Percentiles rank a stretch among this genome's conserved stretches.
Evolutionary conservation across 2,888 invertebrate genomes (phyloP).

Genomic region (Platycnemis pennipes): DNA sequence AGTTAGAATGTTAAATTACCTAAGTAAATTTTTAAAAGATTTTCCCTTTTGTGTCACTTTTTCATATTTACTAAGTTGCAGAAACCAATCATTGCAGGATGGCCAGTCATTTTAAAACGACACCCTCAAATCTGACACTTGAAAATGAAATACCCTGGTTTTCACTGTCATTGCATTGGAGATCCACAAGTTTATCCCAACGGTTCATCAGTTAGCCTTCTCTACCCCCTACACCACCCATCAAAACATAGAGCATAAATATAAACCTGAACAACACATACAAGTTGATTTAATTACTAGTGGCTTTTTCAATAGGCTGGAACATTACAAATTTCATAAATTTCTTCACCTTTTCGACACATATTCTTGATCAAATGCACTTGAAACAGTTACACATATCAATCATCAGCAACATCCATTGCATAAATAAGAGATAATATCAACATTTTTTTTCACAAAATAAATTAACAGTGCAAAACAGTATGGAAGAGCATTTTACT

Average conservation of each 20-base stretch:
- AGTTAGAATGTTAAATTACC: no score
- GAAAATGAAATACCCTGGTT: neutral
- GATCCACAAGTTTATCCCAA: neutral
- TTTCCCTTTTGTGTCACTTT: no score
- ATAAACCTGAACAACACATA: neutral
- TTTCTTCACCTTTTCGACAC: neutral
- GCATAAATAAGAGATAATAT: neutral
- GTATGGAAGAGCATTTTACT: constrained; percentile 7
- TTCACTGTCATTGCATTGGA: neutral
- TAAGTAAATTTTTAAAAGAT: no score
- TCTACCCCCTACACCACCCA: neutral
- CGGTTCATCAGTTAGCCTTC: neutral
- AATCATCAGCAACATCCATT: neutral
- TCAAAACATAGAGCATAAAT: neutral
- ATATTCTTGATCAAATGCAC: neutral
- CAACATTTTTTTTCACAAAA: constrained; percentile 5
- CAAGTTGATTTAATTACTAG: neutral
- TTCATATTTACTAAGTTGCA: no score
- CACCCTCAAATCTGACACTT: no score
- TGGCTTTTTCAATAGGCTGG: neutral
- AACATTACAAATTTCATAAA: neutral
- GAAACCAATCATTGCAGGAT: no score
- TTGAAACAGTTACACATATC: neutral
- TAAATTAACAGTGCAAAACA: constrained; percentile 46
- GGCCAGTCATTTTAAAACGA: no score